phyloP scores from a whole-genome alignment of 2,888 invertebrate genomes.

The Plebejus melissa region DNA sequence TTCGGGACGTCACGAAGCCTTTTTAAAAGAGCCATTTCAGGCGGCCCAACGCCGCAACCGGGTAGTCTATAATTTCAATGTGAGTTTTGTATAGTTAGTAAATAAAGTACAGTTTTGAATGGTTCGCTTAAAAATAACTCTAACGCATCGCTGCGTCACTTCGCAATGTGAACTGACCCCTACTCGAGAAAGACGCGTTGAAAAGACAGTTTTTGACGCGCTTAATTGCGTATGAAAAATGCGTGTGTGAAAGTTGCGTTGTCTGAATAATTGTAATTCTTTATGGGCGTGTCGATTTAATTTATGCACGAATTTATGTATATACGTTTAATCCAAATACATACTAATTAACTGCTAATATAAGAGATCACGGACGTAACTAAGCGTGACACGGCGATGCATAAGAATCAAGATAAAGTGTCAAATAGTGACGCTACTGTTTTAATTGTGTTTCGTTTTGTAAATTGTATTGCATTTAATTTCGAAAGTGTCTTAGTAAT shows the following conservation, averaged over 20 bases:
- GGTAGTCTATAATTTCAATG: no score
- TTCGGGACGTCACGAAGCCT: no score
- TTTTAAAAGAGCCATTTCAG: no score
- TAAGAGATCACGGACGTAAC: not conserved
- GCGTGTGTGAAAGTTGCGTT: conserved; percentile 11
- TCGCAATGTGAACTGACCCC: no score
- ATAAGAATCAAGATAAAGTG: not conserved
- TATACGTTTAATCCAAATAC: not conserved
- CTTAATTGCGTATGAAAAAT: conserved; percentile 18
- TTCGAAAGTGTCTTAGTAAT: no score
- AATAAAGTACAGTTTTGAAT: no score
- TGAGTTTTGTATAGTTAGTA: no score
- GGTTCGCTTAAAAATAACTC: no score
- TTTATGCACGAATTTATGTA: conserved; percentile 3
- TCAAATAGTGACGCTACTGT: not conserved
- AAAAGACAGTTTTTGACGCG: conserved; percentile 11
- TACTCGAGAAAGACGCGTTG: not conserved
- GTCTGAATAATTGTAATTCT: not conserved
- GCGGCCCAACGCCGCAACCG: no score
- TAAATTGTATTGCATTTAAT: no score
- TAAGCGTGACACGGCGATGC: not conserved
- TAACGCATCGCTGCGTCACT: no score
- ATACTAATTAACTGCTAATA: not conserved
- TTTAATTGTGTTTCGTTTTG: not conserved
- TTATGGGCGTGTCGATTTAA: not conserved